These are phyloP conservation scores for Hestina assimilis DNA, from an alignment of 1,140 invertebrate species.

Conservation along the genomic window DNA sequence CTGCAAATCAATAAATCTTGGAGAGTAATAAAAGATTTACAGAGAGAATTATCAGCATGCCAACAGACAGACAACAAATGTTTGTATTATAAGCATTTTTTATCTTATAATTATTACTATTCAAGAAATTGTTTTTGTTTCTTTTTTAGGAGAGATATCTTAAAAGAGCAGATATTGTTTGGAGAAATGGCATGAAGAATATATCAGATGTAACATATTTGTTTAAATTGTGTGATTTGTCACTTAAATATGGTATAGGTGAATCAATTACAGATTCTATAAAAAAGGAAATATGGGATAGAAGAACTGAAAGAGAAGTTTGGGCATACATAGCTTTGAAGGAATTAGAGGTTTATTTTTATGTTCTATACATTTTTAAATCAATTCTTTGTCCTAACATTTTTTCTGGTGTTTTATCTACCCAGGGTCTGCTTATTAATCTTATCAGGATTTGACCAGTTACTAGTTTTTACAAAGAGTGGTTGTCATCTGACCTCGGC, in stretches of 20 bases:
- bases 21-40: too few species aligned
- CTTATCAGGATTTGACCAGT: too few species aligned
- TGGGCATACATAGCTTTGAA: slow-evolving; percentile 63
- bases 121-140: slow-evolving; percentile 3
- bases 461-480: too few species aligned
- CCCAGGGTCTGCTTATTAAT: too few species aligned
- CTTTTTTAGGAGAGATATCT: slow-evolving; percentile 54
- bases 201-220: slow-evolving; percentile 44
- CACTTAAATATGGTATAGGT: slow-evolving; percentile 48
- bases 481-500: too few species aligned
- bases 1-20: not conserved
- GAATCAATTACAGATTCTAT: slow-evolving; percentile 44
- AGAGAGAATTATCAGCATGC: too few species aligned
- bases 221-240: slow-evolving; percentile 54
- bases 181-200: slow-evolving; percentile 61
- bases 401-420: not conserved
- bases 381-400: too few species aligned
- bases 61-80: too few species aligned
- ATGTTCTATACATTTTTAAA: slow-evolving; percentile 4
- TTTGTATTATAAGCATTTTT: too few species aligned
- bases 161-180: slow-evolving; percentile 60
- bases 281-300: slow-evolving; percentile 61
- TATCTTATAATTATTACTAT: too few species aligned
- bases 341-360: slow-evolving; percentile 53
- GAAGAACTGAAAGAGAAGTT: slow-evolving; percentile 46